Conservation (phyloP, 2,113 vertebrate genomes). For the Cnemophilus loriae region DNA sequence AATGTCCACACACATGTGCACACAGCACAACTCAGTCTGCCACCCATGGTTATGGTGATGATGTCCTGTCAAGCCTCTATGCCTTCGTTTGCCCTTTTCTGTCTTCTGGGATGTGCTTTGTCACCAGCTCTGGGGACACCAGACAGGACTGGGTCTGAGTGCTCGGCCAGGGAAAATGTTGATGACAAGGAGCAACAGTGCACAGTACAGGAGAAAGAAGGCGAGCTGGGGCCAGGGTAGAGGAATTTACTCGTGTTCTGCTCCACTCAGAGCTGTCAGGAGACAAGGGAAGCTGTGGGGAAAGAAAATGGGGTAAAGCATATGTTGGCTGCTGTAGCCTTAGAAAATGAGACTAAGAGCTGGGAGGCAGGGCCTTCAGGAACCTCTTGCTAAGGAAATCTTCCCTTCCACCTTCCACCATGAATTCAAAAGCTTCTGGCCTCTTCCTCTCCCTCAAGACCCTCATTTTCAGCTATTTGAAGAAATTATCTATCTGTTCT, state of each 20-base stretch:
- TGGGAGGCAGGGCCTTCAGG: not conserved
- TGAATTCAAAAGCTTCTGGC: not conserved
- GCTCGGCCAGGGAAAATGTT: not conserved
- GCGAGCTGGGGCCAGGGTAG: not conserved
- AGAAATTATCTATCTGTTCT: not conserved
- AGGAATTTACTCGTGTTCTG: not conserved
- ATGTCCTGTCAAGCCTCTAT: not conserved
- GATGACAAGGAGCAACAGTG: not conserved
- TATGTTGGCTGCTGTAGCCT: not conserved
- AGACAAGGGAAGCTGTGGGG: not conserved
- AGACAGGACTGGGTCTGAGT: not conserved
- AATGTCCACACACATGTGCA: not conserved
- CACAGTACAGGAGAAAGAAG: not conserved
- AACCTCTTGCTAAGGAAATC: not conserved
- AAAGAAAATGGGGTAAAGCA: not conserved
- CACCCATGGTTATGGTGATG: rapidly evolving
- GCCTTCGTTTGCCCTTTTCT: not conserved
- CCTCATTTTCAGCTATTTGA: not conserved
- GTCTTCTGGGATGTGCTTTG: not conserved
- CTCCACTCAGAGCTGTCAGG: not conserved
- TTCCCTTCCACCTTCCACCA: not conserved
- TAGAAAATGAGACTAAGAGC: not conserved
- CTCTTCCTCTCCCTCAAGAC: not conserved
- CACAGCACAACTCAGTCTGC: not conserved
- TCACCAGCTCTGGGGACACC: not conserved